A percentile compares a stretch with the other conserved stretches of the same genome.
Conservation (phyloP, 2,113 vertebrate species). For the Phalacrocorax pelagicus region DNA sequence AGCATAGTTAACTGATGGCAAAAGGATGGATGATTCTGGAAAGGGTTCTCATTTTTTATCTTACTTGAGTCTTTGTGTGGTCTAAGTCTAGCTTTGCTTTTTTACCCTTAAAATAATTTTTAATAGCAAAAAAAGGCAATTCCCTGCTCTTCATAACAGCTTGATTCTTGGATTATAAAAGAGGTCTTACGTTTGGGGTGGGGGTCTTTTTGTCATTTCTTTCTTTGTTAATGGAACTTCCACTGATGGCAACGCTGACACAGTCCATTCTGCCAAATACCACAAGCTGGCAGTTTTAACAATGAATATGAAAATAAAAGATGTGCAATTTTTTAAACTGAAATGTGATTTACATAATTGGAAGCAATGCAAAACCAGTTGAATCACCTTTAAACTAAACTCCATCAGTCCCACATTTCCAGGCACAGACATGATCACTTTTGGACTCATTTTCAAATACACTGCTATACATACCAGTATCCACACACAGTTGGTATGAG, state of each 20-base stretch:
- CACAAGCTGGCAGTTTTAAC: background rate
- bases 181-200: background rate
- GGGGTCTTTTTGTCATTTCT: background rate
- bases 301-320: slow-evolving; percentile 3
- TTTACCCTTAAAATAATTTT: background rate
- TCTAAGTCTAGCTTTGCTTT: background rate
- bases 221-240: background rate
- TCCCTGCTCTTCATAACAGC: background rate
- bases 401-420: background rate
- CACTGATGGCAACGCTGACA: background rate
- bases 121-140: background rate
- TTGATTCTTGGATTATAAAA: background rate
- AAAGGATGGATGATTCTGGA: background rate
- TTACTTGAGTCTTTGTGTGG: background rate
- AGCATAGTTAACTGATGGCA: background rate
- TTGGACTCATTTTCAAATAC: background rate
- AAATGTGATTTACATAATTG: background rate
- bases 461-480: background rate
- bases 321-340: background rate
- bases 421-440: background rate
- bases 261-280: background rate
- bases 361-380: background rate
- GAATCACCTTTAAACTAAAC: background rate
- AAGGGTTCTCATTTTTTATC: background rate
- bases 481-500: background rate